Percentiles rank a stretch among this genome's conserved stretches.
Evolutionary conservation across 2,113 vertebrate species (phyloP).

Genomic region (Pterocles burchelli): DNA sequence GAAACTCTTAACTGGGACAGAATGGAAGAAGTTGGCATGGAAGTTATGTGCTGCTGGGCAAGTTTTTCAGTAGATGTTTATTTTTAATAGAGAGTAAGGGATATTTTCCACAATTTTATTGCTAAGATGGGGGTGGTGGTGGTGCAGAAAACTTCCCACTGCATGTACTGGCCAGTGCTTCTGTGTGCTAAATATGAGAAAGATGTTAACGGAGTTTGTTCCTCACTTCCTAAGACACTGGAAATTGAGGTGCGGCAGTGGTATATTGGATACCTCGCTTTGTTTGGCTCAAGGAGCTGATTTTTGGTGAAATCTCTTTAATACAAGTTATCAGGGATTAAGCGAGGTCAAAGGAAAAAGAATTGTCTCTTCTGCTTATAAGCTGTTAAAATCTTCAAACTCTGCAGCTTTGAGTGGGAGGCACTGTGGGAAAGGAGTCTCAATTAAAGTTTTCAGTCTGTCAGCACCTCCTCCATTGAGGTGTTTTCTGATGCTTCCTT

Average conservation of each 20-base stretch:
- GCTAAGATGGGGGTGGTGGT: accelerated
- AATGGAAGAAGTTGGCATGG: not conserved
- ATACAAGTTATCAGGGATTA: not conserved
- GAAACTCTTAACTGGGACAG: not conserved
- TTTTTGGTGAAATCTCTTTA: not conserved
- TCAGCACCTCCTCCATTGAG: conserved; percentile 56
- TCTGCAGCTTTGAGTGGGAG: conserved; percentile 50
- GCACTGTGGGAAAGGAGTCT: conserved; percentile 40
- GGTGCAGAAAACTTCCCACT: not conserved
- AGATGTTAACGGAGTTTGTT: not conserved
- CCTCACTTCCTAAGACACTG: not conserved
- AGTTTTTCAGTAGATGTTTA: not conserved
- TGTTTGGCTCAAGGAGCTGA: not conserved
- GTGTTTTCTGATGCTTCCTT: conserved; percentile 46
- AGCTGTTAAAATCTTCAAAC: conserved; percentile 37
- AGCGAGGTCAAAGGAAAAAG: conserved; percentile 21
- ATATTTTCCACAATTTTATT: not conserved
- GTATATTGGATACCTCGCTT: not conserved
- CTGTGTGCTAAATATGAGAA: not conserved
- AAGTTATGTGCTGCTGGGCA: not conserved
- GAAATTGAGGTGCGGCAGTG: not conserved
- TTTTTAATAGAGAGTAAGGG: not conserved
- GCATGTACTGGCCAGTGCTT: not conserved
- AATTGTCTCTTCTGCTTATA: conserved; percentile 8
- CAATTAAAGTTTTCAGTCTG: conserved; percentile 53